Evolutionary conservation across 2,888 invertebrate genomes (phyloP), one percentile per base, ranked within the genome.

Genomic region (Toxonevra muliebris): DNA sequence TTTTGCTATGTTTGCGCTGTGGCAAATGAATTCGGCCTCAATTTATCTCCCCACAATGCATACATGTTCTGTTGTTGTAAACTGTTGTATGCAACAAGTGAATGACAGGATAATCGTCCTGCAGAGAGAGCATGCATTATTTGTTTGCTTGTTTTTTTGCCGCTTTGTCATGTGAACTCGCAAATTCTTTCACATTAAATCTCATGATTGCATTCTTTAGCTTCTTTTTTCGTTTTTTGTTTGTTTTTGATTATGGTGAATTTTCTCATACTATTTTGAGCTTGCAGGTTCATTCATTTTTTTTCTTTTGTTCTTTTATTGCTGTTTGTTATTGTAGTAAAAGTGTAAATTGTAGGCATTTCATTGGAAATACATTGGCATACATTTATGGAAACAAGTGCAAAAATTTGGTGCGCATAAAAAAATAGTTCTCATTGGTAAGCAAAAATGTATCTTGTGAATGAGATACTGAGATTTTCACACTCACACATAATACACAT

Each of bases 91-190:
- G 71, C 72, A 74, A 74, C 75, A 75, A 74, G 74, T 75, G 73
- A 75, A 74, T 75, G 75, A 74, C 74, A 73, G 74, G 74, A 73
- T 73, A 75, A 75, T 74, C 74, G 71, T 74, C 73, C 73, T 74
- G 66, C 53, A 53, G 8, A 53, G 17, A 15, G 11, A 3, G 17
- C 53, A 53, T 13, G 17, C 53, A 53, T 53, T 53, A 19, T 57
- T 66, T 66, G 61, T 61, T 55, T 53, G 50, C 43, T 15, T n/a
- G 15, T 11, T 48, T 48, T 7, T 15, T 15, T 48, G n/a, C 54
- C 19, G 15, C 20, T 54, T 54, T 54, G 7, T 13, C 54, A 54
- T 57, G 57, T 60, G 48, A 9, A 4, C 20, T 59, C 55, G 57
- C 53, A 53, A 59, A 66, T 61, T 60, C 17, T 60, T 55, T 54